Percentiles rank a stretch among this genome's conserved stretches.
phyloP scores from a whole-genome alignment of 2,797 vertebrate species.

The Galago senegalensis region DNA sequence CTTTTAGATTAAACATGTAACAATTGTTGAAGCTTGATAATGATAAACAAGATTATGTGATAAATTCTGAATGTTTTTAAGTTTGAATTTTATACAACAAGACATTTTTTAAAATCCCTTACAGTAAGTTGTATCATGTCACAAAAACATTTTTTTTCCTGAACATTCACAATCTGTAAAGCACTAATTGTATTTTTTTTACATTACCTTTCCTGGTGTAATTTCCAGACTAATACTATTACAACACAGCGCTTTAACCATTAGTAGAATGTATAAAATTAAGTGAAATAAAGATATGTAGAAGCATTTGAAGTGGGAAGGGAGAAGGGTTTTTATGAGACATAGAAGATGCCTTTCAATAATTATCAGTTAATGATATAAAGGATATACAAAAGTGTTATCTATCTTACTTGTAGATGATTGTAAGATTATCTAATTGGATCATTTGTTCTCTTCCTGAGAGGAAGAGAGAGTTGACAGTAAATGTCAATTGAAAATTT shows the following conservation, averaged over 20 bases:
- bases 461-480: neutral
- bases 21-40: neutral
- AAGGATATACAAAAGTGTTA: neutral
- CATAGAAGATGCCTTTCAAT: neutral
- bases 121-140: neutral
- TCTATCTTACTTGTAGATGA: too few species aligned
- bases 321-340: neutral
- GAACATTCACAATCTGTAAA: neutral
- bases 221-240: neutral
- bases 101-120: neutral
- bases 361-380: neutral
- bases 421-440: too few species aligned
- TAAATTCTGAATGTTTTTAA: neutral
- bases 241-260: neutral
- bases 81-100: constrained; percentile 6
- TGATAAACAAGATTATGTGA: neutral
- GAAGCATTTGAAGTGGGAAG: neutral
- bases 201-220: neutral
- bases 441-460: neutral
- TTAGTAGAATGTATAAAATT: neutral
- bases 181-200: neutral
- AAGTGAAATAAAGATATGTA: neutral
- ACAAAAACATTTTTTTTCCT: neutral
- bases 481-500: neutral
- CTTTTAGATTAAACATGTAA: neutral